Base-by-base conservation (phyloP, 2,888 invertebrate genomes). In the Sycophila texana region DNA sequence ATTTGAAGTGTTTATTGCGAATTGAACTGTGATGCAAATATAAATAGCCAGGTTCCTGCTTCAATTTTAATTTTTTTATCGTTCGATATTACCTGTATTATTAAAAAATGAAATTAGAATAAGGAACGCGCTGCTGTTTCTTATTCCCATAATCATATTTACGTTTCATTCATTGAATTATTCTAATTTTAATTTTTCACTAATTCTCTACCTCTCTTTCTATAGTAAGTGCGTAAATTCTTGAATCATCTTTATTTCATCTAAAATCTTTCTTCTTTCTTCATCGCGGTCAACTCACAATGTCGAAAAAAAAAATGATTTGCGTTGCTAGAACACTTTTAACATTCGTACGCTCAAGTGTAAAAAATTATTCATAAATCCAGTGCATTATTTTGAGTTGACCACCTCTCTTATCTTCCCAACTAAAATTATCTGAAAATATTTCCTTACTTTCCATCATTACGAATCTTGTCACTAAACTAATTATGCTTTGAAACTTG, bases 21-120 rank as follows among this genome's bases (percentile, higher is more conserved):
- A 66, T 58, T 20, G 16, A 22, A 26, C 49, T 61, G 39, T 47
- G 18, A 66, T 22, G 66, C 58, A 71, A 65, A 75, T 70, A 60
- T n/a, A 70, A 79, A 16, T 47, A 68, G 63, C 74, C 71, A 75
- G n/a, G 72, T 72, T 75, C 72, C 79, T 75, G 75, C 55, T 79
- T 75, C 12, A 10, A 7, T 39, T 39, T 39, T 39, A 5, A 60
- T 61, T 61, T 78, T 74, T 58, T 65, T 20, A 67, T 74, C 4
- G 22, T 57, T 63, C 22, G 16, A 66, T 18, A 39, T 74, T 22
- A 4, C 10, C 20, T 20, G 4, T 39, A 39, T 10, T 39, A 39
- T 39, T 10, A 39, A 39, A 39, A 39, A 39, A 16, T 20, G 10
- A n/a, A 20, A 65, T 26, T 5, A 65, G 65, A 63, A 63, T 63